Percentiles rank a stretch among this genome's conserved stretches.
These are phyloP conservation scores for Brenthis hecate DNA, from an alignment of 2,888 invertebrate species.

Conservation along the genomic window DNA sequence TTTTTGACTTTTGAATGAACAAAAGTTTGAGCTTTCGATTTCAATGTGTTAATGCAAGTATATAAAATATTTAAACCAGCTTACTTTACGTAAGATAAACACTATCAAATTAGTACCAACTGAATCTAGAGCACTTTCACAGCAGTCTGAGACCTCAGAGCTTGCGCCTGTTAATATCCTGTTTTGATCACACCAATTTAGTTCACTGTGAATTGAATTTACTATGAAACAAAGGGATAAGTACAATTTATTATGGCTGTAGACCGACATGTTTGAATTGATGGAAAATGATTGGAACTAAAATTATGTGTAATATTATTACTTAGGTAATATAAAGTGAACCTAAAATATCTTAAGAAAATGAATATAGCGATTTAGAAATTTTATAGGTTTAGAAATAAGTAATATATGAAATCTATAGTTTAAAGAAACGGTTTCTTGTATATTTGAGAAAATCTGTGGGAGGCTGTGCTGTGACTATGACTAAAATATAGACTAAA, in stretches of 20 bases:
- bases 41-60: not conserved
- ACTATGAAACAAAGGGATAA: constrained; percentile 3
- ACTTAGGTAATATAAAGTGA: no score
- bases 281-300: no score
- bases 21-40: not conserved
- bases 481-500: no score
- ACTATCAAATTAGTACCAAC: constrained; percentile 32
- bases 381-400: no score
- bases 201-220: not conserved
- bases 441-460: no score
- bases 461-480: no score
- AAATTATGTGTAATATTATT: no score
- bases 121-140: constrained; percentile 38
- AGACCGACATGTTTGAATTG: no score
- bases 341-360: no score
- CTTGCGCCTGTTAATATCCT: constrained; percentile 27
- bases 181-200: constrained; percentile 17
- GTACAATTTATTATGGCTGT: not conserved
- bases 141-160: constrained; percentile 12
- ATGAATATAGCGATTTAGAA: no score
- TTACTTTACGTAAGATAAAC: constrained; percentile 29
- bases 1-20: not conserved
- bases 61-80: constrained; percentile 19
- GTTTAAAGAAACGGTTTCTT: no score
- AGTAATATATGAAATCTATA: no score